Percentiles rank a stretch among this genome's conserved stretches.
Evolutionary conservation across 2,113 vertebrate genomes (phyloP).

Genomic region (Columba livia): DNA sequence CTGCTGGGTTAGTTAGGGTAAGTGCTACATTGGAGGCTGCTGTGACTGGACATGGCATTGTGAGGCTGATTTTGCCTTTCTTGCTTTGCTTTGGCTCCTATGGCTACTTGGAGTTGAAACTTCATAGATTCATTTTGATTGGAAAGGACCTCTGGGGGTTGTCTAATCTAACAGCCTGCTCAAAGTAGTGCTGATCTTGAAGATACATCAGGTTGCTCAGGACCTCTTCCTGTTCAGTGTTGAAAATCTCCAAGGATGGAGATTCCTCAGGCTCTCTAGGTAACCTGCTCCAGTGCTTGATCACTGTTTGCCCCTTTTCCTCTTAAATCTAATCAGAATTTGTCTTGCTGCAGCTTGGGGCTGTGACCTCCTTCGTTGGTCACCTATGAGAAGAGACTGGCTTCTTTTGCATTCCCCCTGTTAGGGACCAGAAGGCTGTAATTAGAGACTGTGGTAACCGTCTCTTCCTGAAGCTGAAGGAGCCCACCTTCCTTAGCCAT

Average conservation of each 20-base stretch:
- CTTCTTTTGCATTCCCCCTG: accelerated
- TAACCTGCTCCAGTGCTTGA: background rate
- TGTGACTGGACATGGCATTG: background rate
- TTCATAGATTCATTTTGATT: background rate
- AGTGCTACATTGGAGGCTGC: background rate
- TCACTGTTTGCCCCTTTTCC: background rate
- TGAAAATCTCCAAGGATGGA: background rate
- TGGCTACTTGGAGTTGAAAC: background rate
- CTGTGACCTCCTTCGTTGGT: background rate
- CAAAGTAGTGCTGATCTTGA: background rate
- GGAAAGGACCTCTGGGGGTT: background rate
- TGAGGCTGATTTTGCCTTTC: background rate
- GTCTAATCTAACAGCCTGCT: background rate
- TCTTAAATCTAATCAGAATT: background rate
- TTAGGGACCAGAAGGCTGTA: background rate
- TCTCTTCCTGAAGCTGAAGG: background rate
- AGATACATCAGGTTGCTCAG: background rate
- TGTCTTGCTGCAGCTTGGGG: background rate
- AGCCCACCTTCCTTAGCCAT: background rate
- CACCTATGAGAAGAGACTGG: background rate
- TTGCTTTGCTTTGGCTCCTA: background rate
- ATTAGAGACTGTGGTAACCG: background rate
- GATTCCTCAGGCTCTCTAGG: background rate
- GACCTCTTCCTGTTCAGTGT: background rate
- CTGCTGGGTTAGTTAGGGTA: background rate